Base-by-base conservation (phyloP, 2,797 vertebrate genomes). In the Nyctibius grandis region DNA sequence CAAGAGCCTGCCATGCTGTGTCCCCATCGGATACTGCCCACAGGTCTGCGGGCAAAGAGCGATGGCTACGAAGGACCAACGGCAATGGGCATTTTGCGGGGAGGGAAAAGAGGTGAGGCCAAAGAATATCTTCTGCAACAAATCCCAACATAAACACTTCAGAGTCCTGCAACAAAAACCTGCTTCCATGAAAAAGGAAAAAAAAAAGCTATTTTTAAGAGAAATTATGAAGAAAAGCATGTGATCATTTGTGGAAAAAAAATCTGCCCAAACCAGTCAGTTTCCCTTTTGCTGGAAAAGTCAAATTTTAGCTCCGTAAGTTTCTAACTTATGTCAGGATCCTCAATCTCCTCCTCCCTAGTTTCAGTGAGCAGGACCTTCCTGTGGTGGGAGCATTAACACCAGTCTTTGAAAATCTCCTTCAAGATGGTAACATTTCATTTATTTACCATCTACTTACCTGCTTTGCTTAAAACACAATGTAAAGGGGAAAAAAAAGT, bases 391-490 rank as follows among this genome's bases (percentile, higher is more conserved):
- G n/a, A 95, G 29, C n/a, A 5, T 79, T 64, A 96, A 85, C 82
- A 92, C 42, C 59, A 56, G 34, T 60, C 68, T 88, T 70, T 51
- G 69, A 93, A 92, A 95, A 85, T 25, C 53, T 94, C 91, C 28
- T 94, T 89, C 53, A 93, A 89, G 94, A 96, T 77, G 93, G 95
- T 94, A 94, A 95, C 31, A 63, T 91, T 57, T 63, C 19, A 47
- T 57, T 94, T 80, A 72, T 91, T 86, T 97, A 92, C 92, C 96
- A 96, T 93, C 96, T 96, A 98, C 98, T 98, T 98, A 98, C 98
- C 98, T 89, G 93, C 20, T 85, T 61, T 60, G 81, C 87, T 96
- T 70, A 74, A 95, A 91, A 69, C 87, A 94, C 82, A 94, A 93
- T 31, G 85, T 80, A 86, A 91, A 85, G 53, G 88, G 61, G 44